A percentile compares a stretch with the other conserved stretches of the same genome.
These are phyloP conservation scores for Anhinga rufa DNA, from an alignment of 2,113 vertebrate species.

Conservation along the genomic window DNA sequence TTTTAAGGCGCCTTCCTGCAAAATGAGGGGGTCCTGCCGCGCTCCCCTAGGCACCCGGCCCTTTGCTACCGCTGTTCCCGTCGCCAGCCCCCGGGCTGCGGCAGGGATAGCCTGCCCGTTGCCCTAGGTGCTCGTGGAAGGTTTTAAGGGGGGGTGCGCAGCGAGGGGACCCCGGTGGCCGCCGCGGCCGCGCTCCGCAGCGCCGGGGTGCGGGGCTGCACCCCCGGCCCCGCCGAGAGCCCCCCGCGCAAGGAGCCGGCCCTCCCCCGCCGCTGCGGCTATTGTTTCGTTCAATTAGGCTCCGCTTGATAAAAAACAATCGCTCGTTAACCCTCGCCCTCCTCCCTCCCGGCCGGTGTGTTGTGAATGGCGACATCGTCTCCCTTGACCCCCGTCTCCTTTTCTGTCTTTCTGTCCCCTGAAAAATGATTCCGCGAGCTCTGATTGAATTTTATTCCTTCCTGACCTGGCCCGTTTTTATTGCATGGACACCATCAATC, in stretches of 20 bases:
- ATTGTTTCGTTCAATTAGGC: slow-evolving; percentile 40
- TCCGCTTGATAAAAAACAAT: slow-evolving; percentile 43
- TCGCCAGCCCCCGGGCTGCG: neutral
- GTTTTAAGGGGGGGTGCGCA: neutral
- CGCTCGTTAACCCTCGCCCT: slow-evolving; percentile 19
- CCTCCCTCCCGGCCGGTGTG: neutral
- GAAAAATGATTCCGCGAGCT: slow-evolving; percentile 82
- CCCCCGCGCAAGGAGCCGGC: neutral
- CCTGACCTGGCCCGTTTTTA: slow-evolving; percentile 82
- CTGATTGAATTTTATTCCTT: slow-evolving; percentile 89
- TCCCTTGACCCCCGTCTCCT: slow-evolving; percentile 76
- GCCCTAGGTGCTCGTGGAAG: too few relatives aligned
- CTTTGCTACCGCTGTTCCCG: neutral
- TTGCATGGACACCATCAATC: slow-evolving; percentile 86
- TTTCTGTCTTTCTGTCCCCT: slow-evolving; percentile 79
- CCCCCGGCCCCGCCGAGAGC: neutral
- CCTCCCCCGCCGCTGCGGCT: neutral
- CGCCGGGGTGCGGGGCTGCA: neutral
- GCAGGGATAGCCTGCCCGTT: neutral
- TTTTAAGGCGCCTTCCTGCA: neutral
- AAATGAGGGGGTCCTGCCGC: neutral
- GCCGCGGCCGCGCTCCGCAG: neutral
- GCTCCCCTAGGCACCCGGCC: too few relatives aligned
- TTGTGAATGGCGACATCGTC: slow-evolving; percentile 74
- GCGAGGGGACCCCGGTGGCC: neutral